Evolutionary conservation across 2,888 invertebrate genomes (phyloP), one percentile per base, ranked within the genome.

Genomic region (Amiota communis): DNA sequence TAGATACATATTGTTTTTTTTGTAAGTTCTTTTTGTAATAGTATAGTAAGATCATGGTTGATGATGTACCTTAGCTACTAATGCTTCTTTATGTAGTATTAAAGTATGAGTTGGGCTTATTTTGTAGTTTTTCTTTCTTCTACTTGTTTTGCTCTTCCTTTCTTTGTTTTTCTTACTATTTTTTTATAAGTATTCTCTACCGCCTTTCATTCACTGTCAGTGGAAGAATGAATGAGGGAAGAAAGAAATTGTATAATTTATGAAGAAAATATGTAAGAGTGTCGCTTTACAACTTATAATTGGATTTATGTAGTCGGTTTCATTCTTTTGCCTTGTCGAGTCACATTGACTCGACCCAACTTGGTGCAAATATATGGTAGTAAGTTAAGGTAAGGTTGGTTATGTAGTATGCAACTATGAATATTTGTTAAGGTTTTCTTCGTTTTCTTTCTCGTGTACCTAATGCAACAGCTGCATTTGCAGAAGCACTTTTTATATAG

Each of bases 271-370:
- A 74, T 75, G 70, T 72, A 77, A 70, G 20, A 78, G 72, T 76
- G 72, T 75, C 74, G 76, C 75, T 77, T 79, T 76, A 74, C 77
- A 83, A 82, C 76, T 83, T 83, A 81, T 83, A 83, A 82, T 82
- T 83, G 83, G 84, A 83, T 82, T 82, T 83, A 82, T 83, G 84
- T 73, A 65, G 65, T 48, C 48, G 48, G 15, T 36, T 11, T n/a
- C n/a, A 8, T 64, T 36, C 47, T 64, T 15, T 46, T 64, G 17
- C 47, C 47, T 48, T 65, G 12, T 36, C 36, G 36, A 36, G 36
- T 36, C 36, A 36, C 36, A 36, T 36, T 36, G 36, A 36, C 36
- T 36, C 36, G 36, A 36, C 36, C 6, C 36, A 36, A 36, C 36
- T 2, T 36, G 36, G 8, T 36, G 6, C 36, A 36, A 36, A 36